Evolutionary conservation across 2,888 invertebrate species (phyloP), one percentile per base, ranked within the genome.

Genomic region (Pardosa pseudoannulata): DNA sequence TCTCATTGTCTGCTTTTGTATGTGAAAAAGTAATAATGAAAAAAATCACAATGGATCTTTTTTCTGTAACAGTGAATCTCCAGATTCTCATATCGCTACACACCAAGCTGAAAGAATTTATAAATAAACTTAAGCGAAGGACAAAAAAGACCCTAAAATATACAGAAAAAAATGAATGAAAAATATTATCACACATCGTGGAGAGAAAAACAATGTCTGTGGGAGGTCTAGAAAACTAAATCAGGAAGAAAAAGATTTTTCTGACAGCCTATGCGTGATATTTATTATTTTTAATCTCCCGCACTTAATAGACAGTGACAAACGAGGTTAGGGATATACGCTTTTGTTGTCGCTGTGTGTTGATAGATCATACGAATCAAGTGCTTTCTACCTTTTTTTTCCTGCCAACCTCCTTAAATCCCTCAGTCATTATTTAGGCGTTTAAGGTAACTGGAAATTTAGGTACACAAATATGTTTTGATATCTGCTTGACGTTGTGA

Each of bases 141-240:
- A 76, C n/a, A n/a, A n/a, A n/a, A n/a, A n/a, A n/a, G n/a, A n/a
- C n/a, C n/a, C n/a, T n/a, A n/a, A n/a, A n/a, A n/a, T n/a, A n/a
- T n/a, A n/a, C n/a, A 76, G 71, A 71, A 83, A 76, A 76, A 72
- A 65, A 72, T 71, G 71, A 76, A 82, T 67, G 23, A n/a, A 67
- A 67, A 67, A 67, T 67, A 32, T 67, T 67, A 36, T 67, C 67
- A 16, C 11, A 41, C n/a, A 13, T 27, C 39, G 1, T 39, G 0
- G 70, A 27, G 41, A 11, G 27, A 41, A 70, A 70, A 32, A 28
- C 1, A 65, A 27, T 36, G 46, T 28, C 31, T 19, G 64, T 62
- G 79, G 62, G 79, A 79, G 68, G 73, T 80, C 74, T 41, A 13
- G 5, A 36, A 29, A 36, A 9, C 13, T 23, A 36, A 39, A 23